Percentiles rank a stretch among this genome's conserved stretches.
These are phyloP conservation scores for Epicauta chinensis DNA, from an alignment of 1,140 invertebrate species.

Conservation along the genomic window DNA sequence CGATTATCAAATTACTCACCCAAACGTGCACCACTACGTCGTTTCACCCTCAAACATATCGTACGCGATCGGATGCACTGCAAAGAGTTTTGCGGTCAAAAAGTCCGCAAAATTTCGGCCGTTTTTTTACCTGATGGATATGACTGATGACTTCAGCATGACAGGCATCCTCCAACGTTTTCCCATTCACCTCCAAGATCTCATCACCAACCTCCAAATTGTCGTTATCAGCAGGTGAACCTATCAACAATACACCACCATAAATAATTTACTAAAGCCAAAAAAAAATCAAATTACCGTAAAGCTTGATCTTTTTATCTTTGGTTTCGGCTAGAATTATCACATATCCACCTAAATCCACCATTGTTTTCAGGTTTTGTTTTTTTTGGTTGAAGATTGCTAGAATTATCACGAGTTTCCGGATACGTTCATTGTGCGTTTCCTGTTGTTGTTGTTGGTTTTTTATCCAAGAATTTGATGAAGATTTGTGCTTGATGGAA, in stretches of 20 bases:
- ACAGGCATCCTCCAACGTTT: slow-evolving; percentile 78
- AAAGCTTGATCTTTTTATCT: slow-evolving; percentile 90
- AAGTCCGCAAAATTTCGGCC: not conserved
- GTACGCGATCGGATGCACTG: slow-evolving; percentile 92
- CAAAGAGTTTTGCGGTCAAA: not conserved
- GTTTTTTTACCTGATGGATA: slow-evolving; percentile 76
- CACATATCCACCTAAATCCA: slow-evolving; percentile 92
- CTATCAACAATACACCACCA: slow-evolving; percentile 47
- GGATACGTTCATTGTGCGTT: slow-evolving; percentile 35
- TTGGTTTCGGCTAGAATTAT: slow-evolving; percentile 91
- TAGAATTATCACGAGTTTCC: not conserved
- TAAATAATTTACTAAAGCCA: not conserved
- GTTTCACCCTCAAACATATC: slow-evolving; percentile 86
- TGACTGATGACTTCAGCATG: slow-evolving; percentile 86
- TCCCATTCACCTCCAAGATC: slow-evolving; percentile 93
- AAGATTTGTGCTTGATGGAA: not conserved
- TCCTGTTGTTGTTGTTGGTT: not conserved
- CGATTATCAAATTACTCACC: slow-evolving; percentile 64
- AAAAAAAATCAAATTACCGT: slow-evolving; percentile 57
- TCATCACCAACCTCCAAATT: slow-evolving; percentile 90
- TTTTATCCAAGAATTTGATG: slow-evolving; percentile 5
- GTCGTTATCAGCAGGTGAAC: slow-evolving; percentile 89
- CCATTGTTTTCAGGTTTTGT: slow-evolving; percentile 51
- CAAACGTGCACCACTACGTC: slow-evolving; percentile 75
- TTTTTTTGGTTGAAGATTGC: not conserved